phyloP scores from a whole-genome alignment of 2,888 invertebrate genomes.

The Ichneumoninae sp. region DNA sequence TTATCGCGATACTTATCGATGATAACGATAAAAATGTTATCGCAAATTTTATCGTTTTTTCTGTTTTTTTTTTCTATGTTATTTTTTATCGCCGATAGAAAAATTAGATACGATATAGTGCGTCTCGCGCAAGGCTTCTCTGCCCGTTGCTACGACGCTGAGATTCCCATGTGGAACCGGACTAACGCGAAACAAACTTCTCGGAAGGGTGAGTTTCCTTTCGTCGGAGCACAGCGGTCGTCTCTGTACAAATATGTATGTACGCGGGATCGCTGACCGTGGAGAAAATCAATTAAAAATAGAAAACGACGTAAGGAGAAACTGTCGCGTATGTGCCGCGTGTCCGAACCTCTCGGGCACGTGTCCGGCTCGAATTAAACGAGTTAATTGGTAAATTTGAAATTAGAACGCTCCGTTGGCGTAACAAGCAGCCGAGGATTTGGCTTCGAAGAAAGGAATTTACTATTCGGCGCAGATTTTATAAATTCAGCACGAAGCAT shows the following conservation, averaged over 20 bases:
- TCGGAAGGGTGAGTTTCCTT: constrained; percentile 59
- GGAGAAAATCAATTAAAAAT: constrained; percentile 72
- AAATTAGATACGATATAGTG: background rate
- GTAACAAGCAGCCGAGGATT: background rate
- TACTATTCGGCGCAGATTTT: too few relatives aligned
- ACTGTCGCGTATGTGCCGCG: constrained; percentile 64
- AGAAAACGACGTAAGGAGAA: constrained; percentile 71
- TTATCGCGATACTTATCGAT: constrained; percentile 6
- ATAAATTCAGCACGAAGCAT: too few relatives aligned
- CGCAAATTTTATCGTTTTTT: background rate
- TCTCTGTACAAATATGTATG: constrained; percentile 12
- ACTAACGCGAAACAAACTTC: constrained; percentile 40
- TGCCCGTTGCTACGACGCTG: constrained; percentile 27
- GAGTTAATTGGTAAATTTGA: constrained; percentile 37
- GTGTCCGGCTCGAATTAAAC: constrained; percentile 25
- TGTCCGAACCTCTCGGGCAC: constrained; percentile 25
- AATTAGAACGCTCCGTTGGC: background rate
- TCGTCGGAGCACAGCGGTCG: constrained; percentile 22
- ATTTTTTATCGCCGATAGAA: background rate
- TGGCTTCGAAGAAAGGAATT: too few relatives aligned
- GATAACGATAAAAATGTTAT: background rate
- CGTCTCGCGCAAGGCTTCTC: background rate
- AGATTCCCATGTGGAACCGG: constrained; percentile 22
- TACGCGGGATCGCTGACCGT: constrained; percentile 63
- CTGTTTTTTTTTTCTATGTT: background rate